Base-by-base conservation (phyloP, 2,113 vertebrate species). In the Apodemus sylvaticus region DNA sequence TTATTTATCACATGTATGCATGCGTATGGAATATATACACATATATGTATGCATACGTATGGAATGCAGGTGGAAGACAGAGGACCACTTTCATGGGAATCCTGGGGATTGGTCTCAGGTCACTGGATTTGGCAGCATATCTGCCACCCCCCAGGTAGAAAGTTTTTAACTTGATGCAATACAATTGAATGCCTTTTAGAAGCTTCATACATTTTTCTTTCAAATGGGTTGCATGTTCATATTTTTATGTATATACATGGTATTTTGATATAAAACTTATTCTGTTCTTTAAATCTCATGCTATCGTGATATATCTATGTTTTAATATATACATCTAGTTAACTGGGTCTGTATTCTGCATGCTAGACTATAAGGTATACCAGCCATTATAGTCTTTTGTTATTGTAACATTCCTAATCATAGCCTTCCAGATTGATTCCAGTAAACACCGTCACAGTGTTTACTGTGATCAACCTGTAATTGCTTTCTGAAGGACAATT, bases 401-500 rank as follows among this genome's bases (percentile, higher is more conserved):
- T 76, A 14, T 81, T 89, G 20, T 92, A 85, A 45, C 51, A 48
- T 34, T 29, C 24, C 62, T 78, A 85, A 11, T 77, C 4, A 89
- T 58, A 53, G 70, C 20, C 31, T 68, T 31, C 31, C 68, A 83
- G 26, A 12, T 78, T 88, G 68, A 82, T 68, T 87, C 17, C 51
- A 86, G 0, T 71, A 71, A 82, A 34, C 36, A 82, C 10, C 13
- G 87, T 5, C 8, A 8, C 51, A 68, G 22, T 73, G 29, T n/a
- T n/a, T n/a, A n/a, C n/a, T n/a, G n/a, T n/a, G n/a, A 45, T 62
- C 19, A 81, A 16, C 24, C n/a, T 78, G 11, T 68, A 87, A 78
- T 88, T 93, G 9, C 71, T 93, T 90, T 81, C 86, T 86, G 39
- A 76, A 76, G 68, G 66, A 77, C 6, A 62, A 4, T 91, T 83